phyloP scores from a whole-genome alignment of 2,797 vertebrate genomes.

The Cryptoprocta ferox region DNA sequence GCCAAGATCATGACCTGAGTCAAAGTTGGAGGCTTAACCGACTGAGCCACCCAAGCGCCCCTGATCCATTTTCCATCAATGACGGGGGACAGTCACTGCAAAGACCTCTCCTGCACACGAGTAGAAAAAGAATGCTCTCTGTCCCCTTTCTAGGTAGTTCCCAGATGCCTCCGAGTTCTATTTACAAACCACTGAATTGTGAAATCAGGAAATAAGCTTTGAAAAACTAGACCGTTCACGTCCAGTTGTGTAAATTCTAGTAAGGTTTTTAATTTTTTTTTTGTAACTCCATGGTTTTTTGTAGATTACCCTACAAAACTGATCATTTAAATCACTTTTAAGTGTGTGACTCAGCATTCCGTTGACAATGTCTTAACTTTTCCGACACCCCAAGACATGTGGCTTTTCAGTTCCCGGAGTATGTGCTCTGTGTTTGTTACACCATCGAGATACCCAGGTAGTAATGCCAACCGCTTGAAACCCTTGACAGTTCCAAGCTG shows the following conservation, averaged over 20 bases:
- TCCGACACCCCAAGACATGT: neutral
- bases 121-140: neutral
- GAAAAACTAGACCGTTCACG: neutral
- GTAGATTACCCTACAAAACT: neutral
- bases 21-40: too few species aligned
- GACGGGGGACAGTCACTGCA: neutral
- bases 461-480: neutral
- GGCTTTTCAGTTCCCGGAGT: neutral
- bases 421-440: too few species aligned
- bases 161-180: neutral
- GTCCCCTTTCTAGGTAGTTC: neutral
- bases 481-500: neutral
- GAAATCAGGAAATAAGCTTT: neutral
- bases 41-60: too few species aligned
- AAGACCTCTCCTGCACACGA: neutral
- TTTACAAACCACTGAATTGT: neutral
- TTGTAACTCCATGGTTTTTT: neutral
- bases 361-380: neutral
- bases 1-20: too few species aligned
- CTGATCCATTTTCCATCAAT: neutral
- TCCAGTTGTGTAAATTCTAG: neutral
- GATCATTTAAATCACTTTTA: neutral
- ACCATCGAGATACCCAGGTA: neutral
- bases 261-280: neutral
- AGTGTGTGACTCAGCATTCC: neutral